phyloP scores from a whole-genome alignment of 2,888 invertebrate species.

The Electrophaes corylata region DNA sequence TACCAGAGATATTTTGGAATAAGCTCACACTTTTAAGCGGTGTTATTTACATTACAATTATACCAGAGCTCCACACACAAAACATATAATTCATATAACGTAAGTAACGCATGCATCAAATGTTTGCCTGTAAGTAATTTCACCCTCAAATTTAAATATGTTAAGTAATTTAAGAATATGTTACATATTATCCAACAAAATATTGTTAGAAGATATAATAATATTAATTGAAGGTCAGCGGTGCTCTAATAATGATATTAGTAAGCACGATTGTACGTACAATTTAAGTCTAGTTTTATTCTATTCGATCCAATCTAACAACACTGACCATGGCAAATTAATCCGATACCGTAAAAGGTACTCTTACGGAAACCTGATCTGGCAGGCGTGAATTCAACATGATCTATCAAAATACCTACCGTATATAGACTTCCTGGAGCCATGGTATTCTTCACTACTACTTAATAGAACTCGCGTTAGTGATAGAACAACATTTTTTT shows the following conservation, averaged over 20 bases:
- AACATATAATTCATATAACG: too few species aligned
- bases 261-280: slow-evolving; percentile 26
- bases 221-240: slow-evolving; percentile 18
- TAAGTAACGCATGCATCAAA: too few species aligned
- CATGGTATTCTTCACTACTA: slow-evolving; percentile 55
- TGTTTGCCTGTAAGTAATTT: too few species aligned
- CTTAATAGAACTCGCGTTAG: slow-evolving; percentile 42
- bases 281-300: slow-evolving; percentile 42
- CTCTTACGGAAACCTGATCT: slow-evolving; percentile 74
- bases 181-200: neutral
- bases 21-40: neutral
- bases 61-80: too few species aligned
- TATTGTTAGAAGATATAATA: neutral
- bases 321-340: slow-evolving; percentile 71
- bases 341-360: slow-evolving; percentile 75
- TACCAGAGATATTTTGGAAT: neutral
- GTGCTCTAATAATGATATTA: slow-evolving; percentile 13
- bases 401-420: slow-evolving; percentile 78
- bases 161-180: neutral
- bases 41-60: neutral
- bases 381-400: slow-evolving; percentile 65
- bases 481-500: slow-evolving; percentile 38
- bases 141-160: neutral
- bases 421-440: slow-evolving; percentile 78
- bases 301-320: slow-evolving; percentile 15